Evolutionary conservation across 2,797 vertebrate species (phyloP), one percentile per base, ranked within the genome.

Genomic region (Graptemys geographica): DNA sequence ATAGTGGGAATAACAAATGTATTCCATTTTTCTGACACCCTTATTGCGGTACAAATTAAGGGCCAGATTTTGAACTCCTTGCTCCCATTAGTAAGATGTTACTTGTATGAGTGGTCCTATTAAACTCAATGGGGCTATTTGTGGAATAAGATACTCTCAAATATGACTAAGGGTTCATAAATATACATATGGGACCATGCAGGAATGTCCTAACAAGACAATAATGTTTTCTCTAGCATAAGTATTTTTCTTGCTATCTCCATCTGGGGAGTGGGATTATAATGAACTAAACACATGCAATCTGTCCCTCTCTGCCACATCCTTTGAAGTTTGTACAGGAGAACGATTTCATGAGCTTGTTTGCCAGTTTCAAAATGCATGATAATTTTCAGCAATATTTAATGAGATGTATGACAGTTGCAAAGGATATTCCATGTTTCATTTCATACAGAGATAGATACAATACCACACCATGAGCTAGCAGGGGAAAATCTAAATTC

Each of bases 241-340:
- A 94, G 49, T 93, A 94, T 94, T 96, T 94, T 81, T 91, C 89
- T 86, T 92, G 84, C 28, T 80, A 11, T 88, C 33, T 49, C 44
- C 25, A 78, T 47, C 27, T 56, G 93, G 84, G 65, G 83, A 95
- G 95, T 83, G 84, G 57, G 65, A 83, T 69, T 88, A 86, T 86
- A 96, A 95, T 88, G 78, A 95, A 83, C 62, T 90, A 85, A 94
- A 91, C 83, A 83, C 11, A n/a, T 89, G 41, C 82, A 57, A 27
- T 85, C 27, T 92, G 84, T 65, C 51, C 86, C 79, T 85, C 74
- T 82, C 88, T 90, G 15, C 84, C 81, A 49, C 33, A 78, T 28
- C 90, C 74, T 85, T 85, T 87, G 80, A 69, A 44, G 51, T 90
- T 95, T 90, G 78, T 52, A 82, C 81, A 51, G 37, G 56, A 69